Evolutionary conservation across 2,797 vertebrate genomes (phyloP), one percentile per base, ranked within the genome.

Genomic region (Manis crassicaudata): DNA sequence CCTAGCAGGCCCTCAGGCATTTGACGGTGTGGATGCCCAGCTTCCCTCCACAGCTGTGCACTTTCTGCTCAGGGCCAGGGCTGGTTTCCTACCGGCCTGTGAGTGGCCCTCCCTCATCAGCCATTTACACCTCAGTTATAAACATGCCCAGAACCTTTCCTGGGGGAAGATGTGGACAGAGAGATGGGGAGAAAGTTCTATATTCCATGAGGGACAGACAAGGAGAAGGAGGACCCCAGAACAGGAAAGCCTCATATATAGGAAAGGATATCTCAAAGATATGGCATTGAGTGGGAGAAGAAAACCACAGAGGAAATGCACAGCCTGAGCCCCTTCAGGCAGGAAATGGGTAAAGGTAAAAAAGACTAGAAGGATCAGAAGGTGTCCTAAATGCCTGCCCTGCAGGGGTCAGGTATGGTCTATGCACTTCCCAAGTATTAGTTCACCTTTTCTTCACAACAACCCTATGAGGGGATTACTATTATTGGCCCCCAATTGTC

Each of bases 11-110:
- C 63, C 25, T 27, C 1, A 27, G 75, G 75, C 29, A 1, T n/a
- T 68, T 0, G 2, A 10, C 18, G 13, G 8, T 2, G 1, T 35
- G 23, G 25, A 2, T 18, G 5, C 65, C 43, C 23, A 46, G 20
- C 50, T 68, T 54, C 37, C 52, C 40, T n/a, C 21, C 8, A 4
- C 60, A 58, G 8, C 58, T 9, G 18, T 1, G 7, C 23, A 23
- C 43, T 13, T 37, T 63, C 35, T 58, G 35, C 29, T 37, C 52
- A 65, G n/a, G 50, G 56, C 25, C 82, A 40, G 79, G 29, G 60
- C 60, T 37, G 83, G 18, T 21, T 63, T 56, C 7, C 1, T 3
- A 10, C 17, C 27, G 21, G 32, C 54, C 29, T 11, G 23, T 58
- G 10, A 0, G 10, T 4, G 11, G 32, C 20, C 43, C 37, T 56